Conservation (phyloP, 2,797 vertebrate genomes). For the Chelidonichthys spinosus region DNA sequence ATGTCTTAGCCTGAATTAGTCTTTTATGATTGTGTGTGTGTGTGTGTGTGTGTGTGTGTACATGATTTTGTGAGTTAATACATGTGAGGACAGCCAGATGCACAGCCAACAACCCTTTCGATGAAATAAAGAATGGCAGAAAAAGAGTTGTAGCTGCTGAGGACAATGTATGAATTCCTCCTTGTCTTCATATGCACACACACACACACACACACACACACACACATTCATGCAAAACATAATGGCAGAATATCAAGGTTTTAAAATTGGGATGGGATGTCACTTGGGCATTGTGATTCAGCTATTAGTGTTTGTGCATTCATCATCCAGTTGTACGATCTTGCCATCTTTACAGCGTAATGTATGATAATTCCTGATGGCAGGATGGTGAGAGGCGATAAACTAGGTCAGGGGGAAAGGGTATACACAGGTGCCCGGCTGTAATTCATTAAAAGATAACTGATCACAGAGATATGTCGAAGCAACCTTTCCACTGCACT, state of each 20-base stretch:
- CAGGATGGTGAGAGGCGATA: conserved; percentile 29
- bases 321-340: conserved; percentile 20
- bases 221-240: neutral
- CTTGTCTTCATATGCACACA: conserved; percentile 36
- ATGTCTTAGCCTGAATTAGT: neutral
- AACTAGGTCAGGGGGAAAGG: conserved; percentile 45
- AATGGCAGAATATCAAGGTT: neutral
- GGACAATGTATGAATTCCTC: conserved; percentile 32
- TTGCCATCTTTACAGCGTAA: conserved; percentile 32
- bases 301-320: conserved; percentile 21
- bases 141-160: conserved; percentile 36
- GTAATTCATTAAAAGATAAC: conserved; percentile 73
- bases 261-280: conserved; percentile 6
- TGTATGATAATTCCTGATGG: conserved; percentile 51
- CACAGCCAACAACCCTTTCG: conserved; percentile 12
- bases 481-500: conserved; percentile 45
- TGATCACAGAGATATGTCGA: conserved; percentile 40
- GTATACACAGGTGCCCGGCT: conserved; percentile 40
- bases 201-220: neutral
- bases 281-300: neutral
- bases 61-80: conserved; percentile 2
- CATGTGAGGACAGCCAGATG: conserved; percentile 17
- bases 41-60: neutral
- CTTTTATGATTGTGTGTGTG: conserved; percentile 9
- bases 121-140: conserved; percentile 26